These are phyloP conservation scores for Apteryx mantelli DNA, from an alignment of 2,113 vertebrate species.

Conservation along the genomic window DNA sequence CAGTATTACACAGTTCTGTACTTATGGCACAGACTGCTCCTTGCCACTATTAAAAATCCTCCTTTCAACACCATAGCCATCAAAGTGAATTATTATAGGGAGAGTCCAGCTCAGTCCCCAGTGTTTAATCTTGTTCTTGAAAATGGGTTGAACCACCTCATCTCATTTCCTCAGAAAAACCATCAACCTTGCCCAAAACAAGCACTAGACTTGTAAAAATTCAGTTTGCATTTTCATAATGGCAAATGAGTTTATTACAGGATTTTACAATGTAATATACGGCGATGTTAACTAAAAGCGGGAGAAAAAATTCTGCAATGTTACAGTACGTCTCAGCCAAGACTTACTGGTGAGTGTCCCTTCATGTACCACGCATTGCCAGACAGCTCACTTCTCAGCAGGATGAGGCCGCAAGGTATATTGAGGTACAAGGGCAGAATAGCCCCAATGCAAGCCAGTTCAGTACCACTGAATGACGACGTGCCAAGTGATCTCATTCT, in stretches of 20 bases:
- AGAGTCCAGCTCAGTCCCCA: background rate
- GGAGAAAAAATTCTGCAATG: background rate
- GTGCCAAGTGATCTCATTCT: background rate
- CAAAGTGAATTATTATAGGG: background rate
- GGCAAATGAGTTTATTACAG: background rate
- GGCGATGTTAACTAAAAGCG: background rate
- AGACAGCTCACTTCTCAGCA: background rate
- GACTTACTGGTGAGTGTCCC: background rate
- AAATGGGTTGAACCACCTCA: background rate
- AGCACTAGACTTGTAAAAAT: background rate
- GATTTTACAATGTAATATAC: background rate
- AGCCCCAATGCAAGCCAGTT: background rate
- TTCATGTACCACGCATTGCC: background rate
- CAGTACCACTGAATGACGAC: background rate
- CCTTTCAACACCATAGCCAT: background rate
- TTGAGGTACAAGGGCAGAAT: background rate
- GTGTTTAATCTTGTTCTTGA: background rate
- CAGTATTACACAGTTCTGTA: background rate
- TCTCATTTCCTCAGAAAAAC: background rate
- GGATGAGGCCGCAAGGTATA: background rate
- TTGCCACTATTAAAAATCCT: background rate
- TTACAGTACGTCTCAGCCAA: background rate
- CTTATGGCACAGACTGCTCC: background rate
- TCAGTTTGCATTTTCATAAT: background rate
- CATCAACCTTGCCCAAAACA: background rate